Conservation (phyloP, 2,113 vertebrate genomes). For the Nothoprocta pentlandii region DNA sequence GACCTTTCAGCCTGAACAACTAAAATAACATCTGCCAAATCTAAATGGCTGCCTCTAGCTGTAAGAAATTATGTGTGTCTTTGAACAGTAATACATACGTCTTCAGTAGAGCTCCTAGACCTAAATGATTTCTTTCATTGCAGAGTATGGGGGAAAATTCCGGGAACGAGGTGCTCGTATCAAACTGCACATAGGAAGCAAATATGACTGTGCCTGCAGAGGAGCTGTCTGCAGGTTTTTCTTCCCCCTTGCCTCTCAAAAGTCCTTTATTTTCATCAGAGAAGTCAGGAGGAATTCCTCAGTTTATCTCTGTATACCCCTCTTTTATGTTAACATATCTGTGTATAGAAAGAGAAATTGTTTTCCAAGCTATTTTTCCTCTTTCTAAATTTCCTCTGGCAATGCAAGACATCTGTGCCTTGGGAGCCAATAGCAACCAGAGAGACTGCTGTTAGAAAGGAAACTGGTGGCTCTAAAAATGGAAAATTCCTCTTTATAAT, state of each 20-base stretch:
- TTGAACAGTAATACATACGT: neutral
- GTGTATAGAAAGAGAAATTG: neutral
- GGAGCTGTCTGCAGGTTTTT: neutral
- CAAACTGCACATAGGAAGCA: neutral
- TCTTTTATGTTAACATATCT: fast-evolving
- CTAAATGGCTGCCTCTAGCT: slow-evolving; percentile 53
- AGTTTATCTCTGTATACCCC: fast-evolving
- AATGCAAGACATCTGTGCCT: neutral
- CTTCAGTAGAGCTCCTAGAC: neutral
- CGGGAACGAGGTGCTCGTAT: neutral
- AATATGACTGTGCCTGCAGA: fast-evolving
- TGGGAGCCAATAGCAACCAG: neutral
- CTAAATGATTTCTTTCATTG: neutral
- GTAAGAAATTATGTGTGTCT: slow-evolving; percentile 42
- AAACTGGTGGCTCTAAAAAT: neutral
- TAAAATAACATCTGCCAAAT: slow-evolving; percentile 71
- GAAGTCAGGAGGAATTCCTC: neutral
- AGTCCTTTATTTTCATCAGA: neutral
- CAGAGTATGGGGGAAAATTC: neutral
- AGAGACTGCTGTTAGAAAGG: neutral
- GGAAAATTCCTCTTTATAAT: neutral
- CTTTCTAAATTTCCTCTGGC: slow-evolving; percentile 2
- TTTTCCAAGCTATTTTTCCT: neutral
- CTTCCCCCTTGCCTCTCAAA: neutral
- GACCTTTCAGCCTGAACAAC: slow-evolving; percentile 75